A percentile compares a stretch with the other conserved stretches of the same genome.
phyloP scores from a whole-genome alignment of 2,113 vertebrate genomes.

The Mus musculus region DNA sequence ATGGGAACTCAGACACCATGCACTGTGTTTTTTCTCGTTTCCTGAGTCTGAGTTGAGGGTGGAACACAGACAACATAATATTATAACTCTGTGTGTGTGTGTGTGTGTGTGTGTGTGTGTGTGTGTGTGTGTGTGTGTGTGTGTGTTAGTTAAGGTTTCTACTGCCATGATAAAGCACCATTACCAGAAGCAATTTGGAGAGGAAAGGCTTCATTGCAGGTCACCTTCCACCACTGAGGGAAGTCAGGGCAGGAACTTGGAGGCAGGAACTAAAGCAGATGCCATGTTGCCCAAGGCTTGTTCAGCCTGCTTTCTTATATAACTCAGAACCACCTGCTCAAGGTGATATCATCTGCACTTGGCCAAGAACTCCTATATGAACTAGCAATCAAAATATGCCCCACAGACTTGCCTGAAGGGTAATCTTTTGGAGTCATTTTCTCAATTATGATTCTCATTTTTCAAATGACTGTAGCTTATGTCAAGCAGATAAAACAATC shows the following conservation, averaged over 20 bases:
- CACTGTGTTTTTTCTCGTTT: neutral
- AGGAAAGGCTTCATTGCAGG: neutral
- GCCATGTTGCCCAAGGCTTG: neutral
- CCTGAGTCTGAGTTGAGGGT: neutral
- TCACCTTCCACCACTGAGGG: neutral
- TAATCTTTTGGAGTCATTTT: neutral
- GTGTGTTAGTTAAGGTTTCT: neutral
- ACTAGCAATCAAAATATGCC: neutral
- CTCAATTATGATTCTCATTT: neutral
- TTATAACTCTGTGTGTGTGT: too few relatives aligned
- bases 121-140: neutral
- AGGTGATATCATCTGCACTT: too few relatives aligned
- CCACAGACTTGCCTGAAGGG: neutral
- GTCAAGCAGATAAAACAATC: neutral
- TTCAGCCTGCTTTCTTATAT: neutral
- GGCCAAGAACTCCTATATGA: neutral
- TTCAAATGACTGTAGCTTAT: neutral
- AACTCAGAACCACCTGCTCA: neutral
- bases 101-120: neutral
- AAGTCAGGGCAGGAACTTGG: neutral
- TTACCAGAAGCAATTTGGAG: too few relatives aligned
- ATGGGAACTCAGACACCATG: neutral
- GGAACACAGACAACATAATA: neutral
- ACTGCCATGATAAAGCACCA: neutral
- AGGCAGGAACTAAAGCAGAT: neutral